Percentiles rank a stretch among this genome's conserved stretches.
phyloP scores from a whole-genome alignment of 2,113 vertebrate species.

The Perca fluviatilis region DNA sequence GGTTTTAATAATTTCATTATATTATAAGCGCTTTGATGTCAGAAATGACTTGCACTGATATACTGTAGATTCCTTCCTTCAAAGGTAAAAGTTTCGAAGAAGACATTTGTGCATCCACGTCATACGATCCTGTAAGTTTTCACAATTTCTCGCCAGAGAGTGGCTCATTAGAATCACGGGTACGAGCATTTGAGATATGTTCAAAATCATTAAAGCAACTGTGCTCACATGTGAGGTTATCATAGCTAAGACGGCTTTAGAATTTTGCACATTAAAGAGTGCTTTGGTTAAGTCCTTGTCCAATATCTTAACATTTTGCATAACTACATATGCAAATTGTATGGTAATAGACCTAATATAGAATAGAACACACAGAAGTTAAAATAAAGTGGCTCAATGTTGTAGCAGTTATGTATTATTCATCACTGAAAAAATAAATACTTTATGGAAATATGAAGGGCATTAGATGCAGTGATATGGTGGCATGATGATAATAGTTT shows the following conservation, averaged over 20 bases:
- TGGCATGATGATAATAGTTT: neutral
- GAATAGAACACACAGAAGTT: neutral
- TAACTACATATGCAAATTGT: neutral
- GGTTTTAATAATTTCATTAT: neutral
- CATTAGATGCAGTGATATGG: neutral
- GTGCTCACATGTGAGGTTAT: neutral
- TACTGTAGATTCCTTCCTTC: neutral
- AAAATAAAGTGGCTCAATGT: neutral
- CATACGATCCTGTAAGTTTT: neutral
- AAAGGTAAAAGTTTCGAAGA: neutral
- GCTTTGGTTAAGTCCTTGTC: slow-evolving; percentile 1
- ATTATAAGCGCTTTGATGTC: slow-evolving; percentile 1
- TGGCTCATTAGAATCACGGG: neutral
- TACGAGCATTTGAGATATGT: neutral
- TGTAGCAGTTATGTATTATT: neutral
- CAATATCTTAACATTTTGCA: slow-evolving; percentile 1
- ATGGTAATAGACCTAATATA: neutral
- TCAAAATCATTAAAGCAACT: slow-evolving; percentile 13
- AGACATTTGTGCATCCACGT: neutral
- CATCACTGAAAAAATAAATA: neutral
- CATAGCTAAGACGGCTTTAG: neutral
- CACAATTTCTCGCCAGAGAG: neutral
- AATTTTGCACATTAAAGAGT: slow-evolving; percentile 18
- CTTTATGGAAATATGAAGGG: neutral
- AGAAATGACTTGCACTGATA: neutral